Conservation (phyloP, 2,888 invertebrate species). For the Tuberolachnus salignus region DNA sequence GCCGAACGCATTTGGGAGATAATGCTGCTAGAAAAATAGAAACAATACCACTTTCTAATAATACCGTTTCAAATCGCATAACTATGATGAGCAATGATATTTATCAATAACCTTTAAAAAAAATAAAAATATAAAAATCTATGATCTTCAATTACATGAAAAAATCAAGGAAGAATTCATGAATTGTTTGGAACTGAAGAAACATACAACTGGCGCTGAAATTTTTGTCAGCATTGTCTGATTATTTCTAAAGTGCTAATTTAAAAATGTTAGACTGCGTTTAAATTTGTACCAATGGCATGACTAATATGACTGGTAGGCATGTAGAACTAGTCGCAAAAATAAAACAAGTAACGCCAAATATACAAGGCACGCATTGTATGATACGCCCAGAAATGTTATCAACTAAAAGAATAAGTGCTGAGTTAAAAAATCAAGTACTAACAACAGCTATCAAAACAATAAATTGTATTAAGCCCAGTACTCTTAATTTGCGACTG, state of each 20-base stretch:
- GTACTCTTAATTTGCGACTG: conserved; percentile 56
- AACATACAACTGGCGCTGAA: conserved; percentile 50
- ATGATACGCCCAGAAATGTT: conserved; percentile 35
- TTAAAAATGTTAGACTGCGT: conserved; percentile 55
- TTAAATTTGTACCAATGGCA: conserved; percentile 54
- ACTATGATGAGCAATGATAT: too few relatives aligned
- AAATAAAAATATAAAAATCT: conserved; percentile 29
- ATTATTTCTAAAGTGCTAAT: conserved; percentile 13
- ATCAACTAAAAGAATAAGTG: conserved; percentile 12
- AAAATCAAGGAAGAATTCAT: conserved; percentile 57
- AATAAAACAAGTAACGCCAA: conserved; percentile 58
- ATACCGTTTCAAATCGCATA: conserved; percentile 32
- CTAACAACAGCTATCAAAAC: conserved; percentile 44
- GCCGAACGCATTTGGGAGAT: conserved; percentile 19
- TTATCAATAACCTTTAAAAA: conserved; percentile 22
- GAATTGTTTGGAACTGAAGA: conserved; percentile 57
- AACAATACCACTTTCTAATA: conserved; percentile 25
- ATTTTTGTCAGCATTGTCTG: conserved; percentile 49
- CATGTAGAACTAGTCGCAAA: conserved; percentile 23
- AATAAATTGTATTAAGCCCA: conserved; percentile 58
- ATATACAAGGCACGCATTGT: conserved; percentile 58
- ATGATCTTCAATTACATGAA: conserved; percentile 40
- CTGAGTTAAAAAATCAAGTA: conserved; percentile 40
- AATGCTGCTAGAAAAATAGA: conserved; percentile 29
- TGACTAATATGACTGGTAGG: conserved; percentile 1